Percentiles rank a stretch among this genome's conserved stretches.
These are phyloP conservation scores for Drosophila arizonae DNA, from an alignment of 1,140 invertebrate species.

Conservation along the genomic window DNA sequence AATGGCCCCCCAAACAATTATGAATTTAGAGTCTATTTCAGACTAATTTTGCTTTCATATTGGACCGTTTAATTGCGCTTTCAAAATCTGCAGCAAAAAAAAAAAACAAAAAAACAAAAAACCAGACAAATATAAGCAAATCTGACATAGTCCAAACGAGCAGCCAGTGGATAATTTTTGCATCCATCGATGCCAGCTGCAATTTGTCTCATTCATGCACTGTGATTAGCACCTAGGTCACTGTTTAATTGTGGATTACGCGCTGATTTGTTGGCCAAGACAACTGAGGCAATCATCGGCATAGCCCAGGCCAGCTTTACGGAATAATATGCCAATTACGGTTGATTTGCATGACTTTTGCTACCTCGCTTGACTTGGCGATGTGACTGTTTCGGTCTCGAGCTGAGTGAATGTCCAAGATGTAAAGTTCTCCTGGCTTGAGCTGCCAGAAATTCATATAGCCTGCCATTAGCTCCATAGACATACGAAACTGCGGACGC, in stretches of 20 bases:
- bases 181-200: slow-evolving; percentile 24
- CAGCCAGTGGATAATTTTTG: slow-evolving; percentile 22
- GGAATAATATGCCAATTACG: not conserved
- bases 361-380: not conserved
- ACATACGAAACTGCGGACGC: too few relatives aligned
- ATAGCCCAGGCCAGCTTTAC: not conserved
- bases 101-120: too few relatives aligned
- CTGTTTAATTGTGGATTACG: slow-evolving; percentile 23
- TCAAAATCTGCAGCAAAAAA: slow-evolving; percentile 7
- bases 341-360: not conserved
- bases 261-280: slow-evolving; percentile 59
- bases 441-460: too few relatives aligned
- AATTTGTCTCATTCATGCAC: slow-evolving; percentile 33
- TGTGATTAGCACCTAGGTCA: slow-evolving; percentile 59
- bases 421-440: too few relatives aligned
- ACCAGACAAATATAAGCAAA: too few relatives aligned
- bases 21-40: slow-evolving; percentile 15
- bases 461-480: too few relatives aligned
- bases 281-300: not conserved
- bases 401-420: too few relatives aligned
- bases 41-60: slow-evolving; percentile 24
- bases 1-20: slow-evolving; percentile 51
- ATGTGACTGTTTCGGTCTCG: too few relatives aligned
- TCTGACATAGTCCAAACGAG: not conserved
- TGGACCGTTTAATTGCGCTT: slow-evolving; percentile 37